phyloP scores from a whole-genome alignment of 92 coral and sea anemone genomes.

The Porites rus region DNA sequence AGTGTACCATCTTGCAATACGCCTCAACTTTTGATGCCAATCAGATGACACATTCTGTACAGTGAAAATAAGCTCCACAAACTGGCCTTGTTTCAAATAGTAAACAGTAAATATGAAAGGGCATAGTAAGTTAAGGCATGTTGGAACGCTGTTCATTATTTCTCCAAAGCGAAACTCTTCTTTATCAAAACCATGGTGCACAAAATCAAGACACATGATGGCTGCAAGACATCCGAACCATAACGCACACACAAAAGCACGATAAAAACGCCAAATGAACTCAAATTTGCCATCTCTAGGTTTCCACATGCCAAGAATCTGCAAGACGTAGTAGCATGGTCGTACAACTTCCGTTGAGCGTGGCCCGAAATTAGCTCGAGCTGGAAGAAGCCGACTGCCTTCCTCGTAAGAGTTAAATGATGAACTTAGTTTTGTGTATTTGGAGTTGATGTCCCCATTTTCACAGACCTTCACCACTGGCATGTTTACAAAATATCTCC shows the following conservation, averaged over 20 bases:
- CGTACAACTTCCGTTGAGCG: slow-evolving; percentile 31
- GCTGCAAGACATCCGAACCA: slow-evolving; percentile 63
- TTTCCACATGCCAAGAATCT: slow-evolving; percentile 71
- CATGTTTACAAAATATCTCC: background rate
- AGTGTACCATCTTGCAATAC: slow-evolving; percentile 52
- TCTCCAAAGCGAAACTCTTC: slow-evolving; percentile 50
- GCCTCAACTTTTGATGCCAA: slow-evolving; percentile 37
- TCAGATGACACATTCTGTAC: slow-evolving; percentile 61
- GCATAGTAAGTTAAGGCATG: slow-evolving; percentile 70
- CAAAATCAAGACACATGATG: slow-evolving; percentile 68
- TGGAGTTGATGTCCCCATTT: background rate
- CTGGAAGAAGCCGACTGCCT: slow-evolving; percentile 13
- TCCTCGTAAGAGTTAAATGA: slow-evolving; percentile 2
- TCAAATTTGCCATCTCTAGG: slow-evolving; percentile 35
- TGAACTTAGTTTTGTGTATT: background rate
- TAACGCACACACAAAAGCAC: slow-evolving; percentile 27
- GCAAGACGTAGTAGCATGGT: slow-evolving; percentile 58
- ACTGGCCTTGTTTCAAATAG: slow-evolving; percentile 71
- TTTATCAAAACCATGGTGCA: slow-evolving; percentile 65
- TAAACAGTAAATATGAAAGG: slow-evolving; percentile 66
- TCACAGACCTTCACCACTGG: background rate
- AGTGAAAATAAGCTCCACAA: slow-evolving; percentile 55
- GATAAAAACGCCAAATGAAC: slow-evolving; percentile 54
- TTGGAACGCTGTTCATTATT: slow-evolving; percentile 61
- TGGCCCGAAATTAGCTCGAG: background rate